Conservation (phyloP, 2,113 vertebrate genomes). For the Prinia subflava region DNA sequence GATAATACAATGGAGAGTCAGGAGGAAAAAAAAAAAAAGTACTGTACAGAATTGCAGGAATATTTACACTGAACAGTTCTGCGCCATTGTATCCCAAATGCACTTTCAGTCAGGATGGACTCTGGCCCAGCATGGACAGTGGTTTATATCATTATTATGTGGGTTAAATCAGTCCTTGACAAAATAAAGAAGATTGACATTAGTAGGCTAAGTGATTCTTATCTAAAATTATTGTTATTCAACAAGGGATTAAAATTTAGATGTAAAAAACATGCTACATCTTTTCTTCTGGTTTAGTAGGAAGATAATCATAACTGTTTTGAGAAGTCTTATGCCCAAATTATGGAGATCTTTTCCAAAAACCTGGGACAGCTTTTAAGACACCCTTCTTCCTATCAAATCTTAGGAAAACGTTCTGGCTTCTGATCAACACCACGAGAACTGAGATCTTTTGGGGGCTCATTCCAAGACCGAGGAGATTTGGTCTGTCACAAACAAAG, state of each 20-base stretch:
- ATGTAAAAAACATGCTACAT: background rate
- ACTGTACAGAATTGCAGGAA: background rate
- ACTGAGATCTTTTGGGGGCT: background rate
- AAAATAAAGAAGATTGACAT: background rate
- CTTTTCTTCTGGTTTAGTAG: background rate
- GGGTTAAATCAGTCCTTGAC: background rate
- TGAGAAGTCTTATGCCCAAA: background rate
- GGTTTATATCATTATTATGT: background rate
- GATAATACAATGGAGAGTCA: slow-evolving; percentile 18
- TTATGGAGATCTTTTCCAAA: background rate
- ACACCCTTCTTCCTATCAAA: background rate
- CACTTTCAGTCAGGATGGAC: background rate
- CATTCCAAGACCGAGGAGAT: background rate
- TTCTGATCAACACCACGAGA: background rate
- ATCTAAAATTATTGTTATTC: background rate
- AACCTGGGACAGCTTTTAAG: background rate
- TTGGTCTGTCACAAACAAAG: background rate
- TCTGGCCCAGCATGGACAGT: background rate
- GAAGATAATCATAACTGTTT: background rate
- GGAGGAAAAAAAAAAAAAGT: background rate
- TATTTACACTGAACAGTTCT: background rate
- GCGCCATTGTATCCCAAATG: background rate
- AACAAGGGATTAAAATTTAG: background rate
- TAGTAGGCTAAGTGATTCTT: background rate
- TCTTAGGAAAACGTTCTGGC: background rate